Base-by-base conservation (phyloP, 2,888 invertebrate species). In the Pteria penguin region DNA sequence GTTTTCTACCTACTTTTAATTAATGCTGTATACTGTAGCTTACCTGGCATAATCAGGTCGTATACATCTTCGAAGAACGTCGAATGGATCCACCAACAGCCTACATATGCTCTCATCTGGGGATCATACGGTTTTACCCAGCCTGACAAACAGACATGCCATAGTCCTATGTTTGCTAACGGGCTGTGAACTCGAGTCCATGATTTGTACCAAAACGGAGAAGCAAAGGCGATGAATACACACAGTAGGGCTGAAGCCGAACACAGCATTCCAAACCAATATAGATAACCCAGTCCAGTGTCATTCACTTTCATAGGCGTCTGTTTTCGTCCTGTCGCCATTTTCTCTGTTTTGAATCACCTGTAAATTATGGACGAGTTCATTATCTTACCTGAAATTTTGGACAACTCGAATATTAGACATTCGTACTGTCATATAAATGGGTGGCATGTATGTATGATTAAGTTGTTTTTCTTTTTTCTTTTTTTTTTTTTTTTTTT, bases 1-100 rank as follows among this genome's bases (percentile, higher is more conserved):
- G 26, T 36, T 31, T 63, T 45, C 52, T 67, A 2, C 27, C 8
- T 32, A 55, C 63, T 36, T 29, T 18, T 65, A 31, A 55, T 60
- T 26, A 33, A 14, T 14, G 45, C 45, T 45, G 14, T 36, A 36
- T 36, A 36, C 14, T 0, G 45, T 45, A 14, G 45, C 86, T 84
- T 83, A 89, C 89, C 83, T 55, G 89, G 89, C 87, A 87, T 86
- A n/a, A 89, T 84, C 24, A 80, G 70, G 32, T 82, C 71, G 18
- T 72, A 72, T 4, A 88, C 85, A 52, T 84, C 85, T 5, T 79
- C 78, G 70, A 89, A 89, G 74, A 87, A 86, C 0, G 87, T 76
- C 0, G 89, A 88, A 62, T 88, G 88, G 24, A 89, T 89, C 89
- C 89, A 89, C 89, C 89, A 89, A 75, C 89, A 89, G 1, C 89